phyloP scores from a whole-genome alignment of 2,113 vertebrate genomes.

The Phaetusa simplex region DNA sequence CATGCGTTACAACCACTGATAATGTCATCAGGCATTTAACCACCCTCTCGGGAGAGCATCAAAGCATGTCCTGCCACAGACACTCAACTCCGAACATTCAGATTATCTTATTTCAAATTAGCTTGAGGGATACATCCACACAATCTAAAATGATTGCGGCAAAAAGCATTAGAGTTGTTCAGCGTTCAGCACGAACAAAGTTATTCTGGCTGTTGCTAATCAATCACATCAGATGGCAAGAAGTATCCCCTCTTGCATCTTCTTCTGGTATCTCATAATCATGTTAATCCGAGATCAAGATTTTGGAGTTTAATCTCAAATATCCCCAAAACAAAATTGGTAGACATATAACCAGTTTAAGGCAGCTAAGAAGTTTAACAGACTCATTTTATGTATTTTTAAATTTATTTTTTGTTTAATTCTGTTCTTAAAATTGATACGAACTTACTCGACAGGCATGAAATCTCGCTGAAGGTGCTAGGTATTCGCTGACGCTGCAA shows the following conservation, averaged over 20 bases:
- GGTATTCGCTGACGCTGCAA: background rate
- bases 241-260: background rate
- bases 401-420: background rate
- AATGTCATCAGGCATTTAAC: background rate
- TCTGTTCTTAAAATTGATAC: background rate
- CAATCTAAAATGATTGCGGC: background rate
- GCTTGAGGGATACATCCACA: background rate
- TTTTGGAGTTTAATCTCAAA: background rate
- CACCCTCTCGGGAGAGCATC: background rate
- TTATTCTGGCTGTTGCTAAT: background rate
- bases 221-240: background rate
- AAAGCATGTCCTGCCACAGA: background rate
- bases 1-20: rapidly evolving
- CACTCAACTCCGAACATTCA: background rate
- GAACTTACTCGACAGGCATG: background rate
- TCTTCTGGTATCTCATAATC: background rate
- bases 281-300: background rate
- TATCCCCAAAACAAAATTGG: background rate
- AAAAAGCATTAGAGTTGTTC: background rate
- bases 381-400: background rate
- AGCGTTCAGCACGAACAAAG: background rate
- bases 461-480: background rate
- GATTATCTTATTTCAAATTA: background rate
- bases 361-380: background rate
- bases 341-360: background rate